Evolutionary conservation across 2,113 vertebrate species (phyloP).

Genomic region (Sander vitreus): DNA sequence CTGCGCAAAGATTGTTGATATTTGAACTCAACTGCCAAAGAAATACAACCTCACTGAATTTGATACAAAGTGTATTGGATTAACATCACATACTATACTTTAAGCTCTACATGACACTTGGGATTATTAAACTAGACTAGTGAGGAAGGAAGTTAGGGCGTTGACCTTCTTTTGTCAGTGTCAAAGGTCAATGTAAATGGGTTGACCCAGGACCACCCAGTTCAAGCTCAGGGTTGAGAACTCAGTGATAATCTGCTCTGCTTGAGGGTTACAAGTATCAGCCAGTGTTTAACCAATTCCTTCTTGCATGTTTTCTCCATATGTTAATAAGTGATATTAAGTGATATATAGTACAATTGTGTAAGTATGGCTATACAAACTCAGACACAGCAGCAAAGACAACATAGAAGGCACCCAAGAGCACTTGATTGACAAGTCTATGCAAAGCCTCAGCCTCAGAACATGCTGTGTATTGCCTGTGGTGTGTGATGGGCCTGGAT

Average conservation of each 20-base stretch:
- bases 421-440: neutral
- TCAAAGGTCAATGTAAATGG: conserved; percentile 7
- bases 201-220: neutral
- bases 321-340: neutral
- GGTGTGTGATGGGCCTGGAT: neutral
- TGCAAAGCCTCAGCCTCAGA: neutral
- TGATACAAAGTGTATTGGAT: too few species aligned
- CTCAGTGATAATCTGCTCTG: neutral
- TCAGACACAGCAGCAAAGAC: neutral
- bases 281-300: neutral
- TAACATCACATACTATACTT: too few species aligned
- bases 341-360: neutral
- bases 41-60: too few species aligned
- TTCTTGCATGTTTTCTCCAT: neutral
- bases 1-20: too few species aligned
- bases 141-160: neutral
- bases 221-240: conserved; percentile 7
- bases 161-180: neutral
- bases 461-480: neutral
- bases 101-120: neutral
- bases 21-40: too few species aligned
- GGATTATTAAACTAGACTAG: neutral
- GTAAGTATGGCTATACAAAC: neutral
- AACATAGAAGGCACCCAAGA: neutral
- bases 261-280: neutral